These are phyloP conservation scores for Neosilurus mollespiculum DNA, from an alignment of 2,797 vertebrate species.

Conservation along the genomic window DNA sequence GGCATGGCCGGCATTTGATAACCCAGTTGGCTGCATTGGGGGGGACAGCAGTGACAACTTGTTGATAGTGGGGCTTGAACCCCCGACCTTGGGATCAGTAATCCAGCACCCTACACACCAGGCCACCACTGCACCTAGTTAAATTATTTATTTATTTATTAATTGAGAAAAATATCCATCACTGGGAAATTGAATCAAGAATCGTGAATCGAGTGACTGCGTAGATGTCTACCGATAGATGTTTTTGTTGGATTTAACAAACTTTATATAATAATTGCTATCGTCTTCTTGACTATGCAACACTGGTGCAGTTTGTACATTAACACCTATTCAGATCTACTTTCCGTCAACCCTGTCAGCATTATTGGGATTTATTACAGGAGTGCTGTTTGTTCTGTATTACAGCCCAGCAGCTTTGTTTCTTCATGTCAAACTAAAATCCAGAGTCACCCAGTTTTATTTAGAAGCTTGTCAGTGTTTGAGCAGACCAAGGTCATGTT, in stretches of 20 bases:
- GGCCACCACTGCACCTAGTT: too few relatives aligned
- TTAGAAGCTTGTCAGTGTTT: neutral
- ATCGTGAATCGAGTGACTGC: too few relatives aligned
- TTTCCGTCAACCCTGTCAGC: neutral
- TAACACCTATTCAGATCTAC: neutral
- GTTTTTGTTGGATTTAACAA: neutral
- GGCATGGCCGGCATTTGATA: too few relatives aligned
- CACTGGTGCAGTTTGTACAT: neutral
- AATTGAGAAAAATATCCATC: too few relatives aligned
- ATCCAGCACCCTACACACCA: too few relatives aligned
- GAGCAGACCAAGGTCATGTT: slow-evolving; percentile 10
- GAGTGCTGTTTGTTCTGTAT: neutral
- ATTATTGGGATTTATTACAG: neutral
- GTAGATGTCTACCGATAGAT: neutral
- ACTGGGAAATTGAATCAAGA: too few relatives aligned
- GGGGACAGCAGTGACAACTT: too few relatives aligned
- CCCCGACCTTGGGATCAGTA: too few relatives aligned
- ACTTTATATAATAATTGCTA: neutral
- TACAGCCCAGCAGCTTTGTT: slow-evolving; percentile 1
- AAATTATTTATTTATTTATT: too few relatives aligned
- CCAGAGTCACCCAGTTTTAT: neutral
- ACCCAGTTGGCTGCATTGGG: too few relatives aligned
- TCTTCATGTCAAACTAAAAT: neutral
- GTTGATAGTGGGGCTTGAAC: too few relatives aligned
- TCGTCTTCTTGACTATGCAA: neutral